Conservation (phyloP, 2,113 vertebrate species). For the Eurystomus gularis region DNA sequence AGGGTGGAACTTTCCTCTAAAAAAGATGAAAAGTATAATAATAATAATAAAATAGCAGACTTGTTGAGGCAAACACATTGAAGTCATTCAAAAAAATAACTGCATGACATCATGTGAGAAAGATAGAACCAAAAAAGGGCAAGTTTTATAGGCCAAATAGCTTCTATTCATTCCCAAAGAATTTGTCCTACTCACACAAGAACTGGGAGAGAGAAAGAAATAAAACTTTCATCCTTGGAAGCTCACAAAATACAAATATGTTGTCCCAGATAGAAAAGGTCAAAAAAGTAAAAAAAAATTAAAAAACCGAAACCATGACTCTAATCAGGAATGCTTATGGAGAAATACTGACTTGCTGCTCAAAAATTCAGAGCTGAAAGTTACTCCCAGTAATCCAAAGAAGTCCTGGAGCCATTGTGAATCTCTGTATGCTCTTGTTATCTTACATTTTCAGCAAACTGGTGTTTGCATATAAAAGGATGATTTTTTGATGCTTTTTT, state of each 20-base stretch:
- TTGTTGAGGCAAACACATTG: conserved; percentile 52
- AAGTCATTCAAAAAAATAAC: conserved; percentile 65
- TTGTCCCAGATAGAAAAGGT: conserved; percentile 20
- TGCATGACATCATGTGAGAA: conserved; percentile 61
- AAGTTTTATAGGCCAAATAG: conserved; percentile 28
- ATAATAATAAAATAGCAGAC: conserved; percentile 12
- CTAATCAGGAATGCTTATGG: neutral
- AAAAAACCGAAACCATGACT: neutral
- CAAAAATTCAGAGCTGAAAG: neutral
- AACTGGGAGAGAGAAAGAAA: conserved; percentile 18
- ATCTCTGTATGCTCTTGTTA: neutral
- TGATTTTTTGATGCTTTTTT: neutral
- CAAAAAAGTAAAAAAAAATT: neutral
- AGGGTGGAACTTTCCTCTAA: neutral
- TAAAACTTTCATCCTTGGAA: conserved; percentile 9
- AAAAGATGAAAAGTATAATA: neutral
- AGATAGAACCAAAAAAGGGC: conserved; percentile 63
- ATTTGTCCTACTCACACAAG: conserved; percentile 20
- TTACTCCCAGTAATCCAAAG: neutral
- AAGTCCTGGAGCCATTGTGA: neutral
- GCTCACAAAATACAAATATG: neutral
- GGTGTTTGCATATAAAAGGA: neutral
- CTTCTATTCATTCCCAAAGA: conserved; percentile 61
- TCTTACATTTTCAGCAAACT: neutral
- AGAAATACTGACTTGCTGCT: neutral